Evolutionary conservation across 2,797 vertebrate genomes (phyloP).

Genomic region (Brachymystax lenok): DNA sequence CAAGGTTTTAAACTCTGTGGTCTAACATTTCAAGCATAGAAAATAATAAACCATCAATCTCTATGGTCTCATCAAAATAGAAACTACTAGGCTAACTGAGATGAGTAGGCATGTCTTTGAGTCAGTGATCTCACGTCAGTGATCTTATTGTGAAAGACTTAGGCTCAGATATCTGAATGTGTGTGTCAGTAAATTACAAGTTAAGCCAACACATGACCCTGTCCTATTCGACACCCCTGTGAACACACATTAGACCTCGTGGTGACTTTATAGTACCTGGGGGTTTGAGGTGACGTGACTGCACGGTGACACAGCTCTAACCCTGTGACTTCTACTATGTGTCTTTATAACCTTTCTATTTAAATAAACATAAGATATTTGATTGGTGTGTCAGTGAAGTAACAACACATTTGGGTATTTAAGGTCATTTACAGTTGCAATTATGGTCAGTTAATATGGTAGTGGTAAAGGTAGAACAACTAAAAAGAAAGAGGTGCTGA

Average conservation of each 20-base stretch:
- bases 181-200: conserved; percentile 5
- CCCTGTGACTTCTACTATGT: neutral
- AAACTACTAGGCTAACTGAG: no score
- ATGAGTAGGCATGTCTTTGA: no score
- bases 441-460: no score
- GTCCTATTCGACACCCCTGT: conserved; percentile 9
- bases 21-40: neutral
- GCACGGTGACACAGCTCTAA: neutral
- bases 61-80: no score
- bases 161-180: neutral
- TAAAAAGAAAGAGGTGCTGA: conserved; percentile 20
- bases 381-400: conserved; percentile 7
- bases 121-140: no score
- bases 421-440: no score
- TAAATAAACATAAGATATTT: neutral
- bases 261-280: neutral
- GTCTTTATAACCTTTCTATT: neutral
- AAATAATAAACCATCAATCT: no score
- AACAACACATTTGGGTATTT: neutral
- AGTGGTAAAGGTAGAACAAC: neutral
- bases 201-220: conserved; percentile 9
- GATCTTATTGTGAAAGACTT: neutral
- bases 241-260: conserved; percentile 1
- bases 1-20: neutral
- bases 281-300: neutral